phyloP scores from a whole-genome alignment of 2,113 vertebrate species.

The Ammodytes dubius region DNA sequence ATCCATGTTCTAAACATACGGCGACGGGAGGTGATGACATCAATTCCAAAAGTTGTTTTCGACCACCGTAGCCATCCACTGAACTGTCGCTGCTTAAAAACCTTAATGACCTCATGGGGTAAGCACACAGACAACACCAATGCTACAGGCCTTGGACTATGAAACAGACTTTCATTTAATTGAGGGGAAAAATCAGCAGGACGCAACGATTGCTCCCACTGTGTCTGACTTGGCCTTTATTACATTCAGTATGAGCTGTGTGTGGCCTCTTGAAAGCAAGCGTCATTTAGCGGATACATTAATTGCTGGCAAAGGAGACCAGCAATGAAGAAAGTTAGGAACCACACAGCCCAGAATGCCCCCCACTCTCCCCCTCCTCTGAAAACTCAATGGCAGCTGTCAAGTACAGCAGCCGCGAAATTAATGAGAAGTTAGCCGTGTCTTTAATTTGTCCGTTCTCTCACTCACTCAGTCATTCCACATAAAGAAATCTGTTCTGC shows the following conservation, averaged over 20 bases:
- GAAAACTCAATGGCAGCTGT: slow-evolving; percentile 68
- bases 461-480: slow-evolving; percentile 60
- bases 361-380: slow-evolving; percentile 2
- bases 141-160: slow-evolving; percentile 22
- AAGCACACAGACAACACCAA: slow-evolving; percentile 7
- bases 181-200: slow-evolving; percentile 62
- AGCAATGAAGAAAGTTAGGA: slow-evolving; percentile 50
- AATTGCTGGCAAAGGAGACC: slow-evolving; percentile 50
- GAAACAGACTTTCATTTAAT: slow-evolving; percentile 56
- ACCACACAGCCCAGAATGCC: slow-evolving; percentile 50
- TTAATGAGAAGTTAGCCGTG: slow-evolving; percentile 74
- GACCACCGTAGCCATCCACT: no score
- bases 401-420: slow-evolving; percentile 61
- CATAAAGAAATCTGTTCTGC: slow-evolving; percentile 70
- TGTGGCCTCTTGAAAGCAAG: slow-evolving; percentile 69
- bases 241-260: slow-evolving; percentile 46
- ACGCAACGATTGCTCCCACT: slow-evolving; percentile 55
- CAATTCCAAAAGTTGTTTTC: no score
- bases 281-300: slow-evolving; percentile 61
- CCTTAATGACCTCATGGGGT: no score
- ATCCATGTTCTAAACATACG: no score
- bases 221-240: slow-evolving; percentile 59
- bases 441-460: slow-evolving; percentile 70
- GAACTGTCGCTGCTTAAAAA: no score
- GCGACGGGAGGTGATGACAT: no score